Evolutionary conservation across 2,888 invertebrate genomes (phyloP), one percentile per base, ranked within the genome.

Genomic region (Allolobophora icterica): DNA sequence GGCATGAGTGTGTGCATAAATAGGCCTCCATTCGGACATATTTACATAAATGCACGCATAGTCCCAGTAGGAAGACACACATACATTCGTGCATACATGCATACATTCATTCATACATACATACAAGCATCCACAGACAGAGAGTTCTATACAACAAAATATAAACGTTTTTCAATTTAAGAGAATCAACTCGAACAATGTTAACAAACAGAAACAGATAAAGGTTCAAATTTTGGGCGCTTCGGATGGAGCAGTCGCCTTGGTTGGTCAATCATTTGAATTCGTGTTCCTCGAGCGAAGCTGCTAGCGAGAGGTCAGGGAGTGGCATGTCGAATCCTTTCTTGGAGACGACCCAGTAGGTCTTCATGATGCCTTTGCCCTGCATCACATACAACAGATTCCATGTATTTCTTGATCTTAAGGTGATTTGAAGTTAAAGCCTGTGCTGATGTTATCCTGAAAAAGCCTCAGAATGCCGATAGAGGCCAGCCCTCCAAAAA

Each of bases 331-430:
- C 40, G 17, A 52, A 84, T 24, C 34, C 90, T 13, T 34, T 91
- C 90, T 91, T 92, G 52, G 91, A 89, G 34, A 71, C 21, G 35
- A 92, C 90, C 92, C 92, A 92, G 71, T 91, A 91, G 2, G 92
- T 92, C 40, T 52, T 90, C 91, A 91, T 89, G 19, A 40, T 35
- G 13, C 92, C 92, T 34, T 92, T 92, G 84, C 92, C 92, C 91
- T 92, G 34, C 30, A n/a, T 30, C 34, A 52, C 34, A 35, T n/a
- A 71, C 71, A 71, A 71, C n/a, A 71, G 30, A 71, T 24, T 24
- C 24, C 52, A 52, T 52, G n/a, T 71, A 30, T n/a, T n/a, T 17
- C 8, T 71, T 71, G 15, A 52, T 4, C 71, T 71, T n/a, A 8
- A 0, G 30, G 0, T 71, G n/a, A 17, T 4, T n/a, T 71, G 71